Conservation (phyloP, 2,888 invertebrate genomes). For the Tinea semifulvella region DNA sequence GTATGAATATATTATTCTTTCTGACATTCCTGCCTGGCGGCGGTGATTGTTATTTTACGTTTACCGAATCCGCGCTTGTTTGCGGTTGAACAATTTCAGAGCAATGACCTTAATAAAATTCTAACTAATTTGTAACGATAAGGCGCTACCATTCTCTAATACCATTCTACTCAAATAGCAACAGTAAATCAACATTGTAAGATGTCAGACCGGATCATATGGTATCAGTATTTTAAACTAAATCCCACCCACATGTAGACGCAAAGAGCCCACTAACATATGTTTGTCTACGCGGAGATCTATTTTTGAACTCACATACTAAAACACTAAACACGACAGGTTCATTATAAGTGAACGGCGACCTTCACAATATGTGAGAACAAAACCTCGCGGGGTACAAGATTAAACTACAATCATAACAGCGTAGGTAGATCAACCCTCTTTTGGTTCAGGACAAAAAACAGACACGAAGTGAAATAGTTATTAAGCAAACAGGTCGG, state of each 20-base stretch:
- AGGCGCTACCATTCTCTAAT: neutral
- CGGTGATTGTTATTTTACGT: conserved; percentile 45
- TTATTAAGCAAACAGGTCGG: conserved; percentile 40
- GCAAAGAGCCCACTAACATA: conserved; percentile 28
- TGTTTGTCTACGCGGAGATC: conserved; percentile 45
- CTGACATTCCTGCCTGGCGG: conserved; percentile 44
- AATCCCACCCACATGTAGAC: conserved; percentile 3
- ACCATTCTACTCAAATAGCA: neutral
- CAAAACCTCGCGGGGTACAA: neutral
- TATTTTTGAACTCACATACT: conserved; percentile 27
- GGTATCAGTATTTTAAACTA: neutral
- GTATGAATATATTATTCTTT: conserved; percentile 32
- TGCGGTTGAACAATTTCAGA: conserved; percentile 39
- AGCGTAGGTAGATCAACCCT: conserved; percentile 9
- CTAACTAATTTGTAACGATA: conserved; percentile 3
- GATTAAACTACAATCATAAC: conserved; percentile 8
- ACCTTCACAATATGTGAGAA: conserved; percentile 7
- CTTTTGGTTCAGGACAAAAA: conserved; percentile 11
- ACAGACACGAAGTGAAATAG: conserved; percentile 10
- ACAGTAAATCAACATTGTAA: conserved; percentile 5
- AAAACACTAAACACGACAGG: neutral
- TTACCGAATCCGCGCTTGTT: conserved; percentile 46
- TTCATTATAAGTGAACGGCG: neutral
- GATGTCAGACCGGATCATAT: neutral
- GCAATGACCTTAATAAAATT: conserved; percentile 45